These are phyloP conservation scores for Vireo altiloquus DNA, from an alignment of 2,113 vertebrate genomes.

Conservation along the genomic window DNA sequence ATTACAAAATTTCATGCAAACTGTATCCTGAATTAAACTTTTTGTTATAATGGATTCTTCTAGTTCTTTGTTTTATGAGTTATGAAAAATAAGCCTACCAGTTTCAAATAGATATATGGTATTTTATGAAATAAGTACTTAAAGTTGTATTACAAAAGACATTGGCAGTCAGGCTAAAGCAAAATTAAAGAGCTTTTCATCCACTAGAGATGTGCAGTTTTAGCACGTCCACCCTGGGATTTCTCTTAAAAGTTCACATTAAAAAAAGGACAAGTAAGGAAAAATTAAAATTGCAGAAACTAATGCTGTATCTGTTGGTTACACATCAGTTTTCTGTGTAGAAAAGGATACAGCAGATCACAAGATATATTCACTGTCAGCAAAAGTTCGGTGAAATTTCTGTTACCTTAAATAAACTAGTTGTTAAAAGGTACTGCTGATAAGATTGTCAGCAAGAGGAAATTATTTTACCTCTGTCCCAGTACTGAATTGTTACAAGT, in stretches of 20 bases:
- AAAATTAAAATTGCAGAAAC: neutral
- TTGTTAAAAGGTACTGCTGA: slow-evolving; percentile 23
- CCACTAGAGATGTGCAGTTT: neutral
- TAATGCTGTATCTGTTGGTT: neutral
- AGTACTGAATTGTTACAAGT: neutral
- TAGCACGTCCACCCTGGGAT: neutral
- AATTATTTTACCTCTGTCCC: neutral
- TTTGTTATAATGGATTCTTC: neutral
- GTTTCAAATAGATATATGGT: neutral
- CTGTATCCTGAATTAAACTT: neutral
- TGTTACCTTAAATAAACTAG: neutral
- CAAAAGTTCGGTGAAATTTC: neutral
- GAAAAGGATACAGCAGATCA: neutral
- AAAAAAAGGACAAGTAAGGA: neutral
- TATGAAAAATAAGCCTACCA: neutral
- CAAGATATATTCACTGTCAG: neutral
- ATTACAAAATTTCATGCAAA: neutral
- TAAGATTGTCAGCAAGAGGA: slow-evolving; percentile 20
- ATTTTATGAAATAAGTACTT: neutral
- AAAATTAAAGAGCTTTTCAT: neutral
- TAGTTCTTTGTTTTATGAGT: neutral
- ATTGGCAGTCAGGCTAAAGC: neutral
- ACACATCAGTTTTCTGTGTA: neutral
- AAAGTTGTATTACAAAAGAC: neutral
- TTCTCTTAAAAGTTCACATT: neutral